Percentiles rank a stretch among this genome's conserved stretches.
Conservation (phyloP, 2,113 vertebrate species). For the Dendropsophus ebraccatus region DNA sequence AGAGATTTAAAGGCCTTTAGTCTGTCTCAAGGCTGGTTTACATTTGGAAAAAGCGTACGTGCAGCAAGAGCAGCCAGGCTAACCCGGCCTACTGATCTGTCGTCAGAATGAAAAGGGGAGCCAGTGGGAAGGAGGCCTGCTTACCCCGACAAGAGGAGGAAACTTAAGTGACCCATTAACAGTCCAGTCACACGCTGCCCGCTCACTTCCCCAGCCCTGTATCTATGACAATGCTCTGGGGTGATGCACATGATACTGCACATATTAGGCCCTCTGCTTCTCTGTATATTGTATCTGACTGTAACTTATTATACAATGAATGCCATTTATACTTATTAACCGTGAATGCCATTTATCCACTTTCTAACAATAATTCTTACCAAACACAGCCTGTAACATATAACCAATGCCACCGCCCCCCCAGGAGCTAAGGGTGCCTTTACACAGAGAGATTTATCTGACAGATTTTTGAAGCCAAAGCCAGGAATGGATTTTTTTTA, state of each 20-base stretch:
- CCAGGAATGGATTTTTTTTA: too few species aligned
- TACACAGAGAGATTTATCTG: too few species aligned
- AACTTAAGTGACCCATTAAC: constrained; percentile 39
- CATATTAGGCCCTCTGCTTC: background rate
- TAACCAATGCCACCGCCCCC: background rate
- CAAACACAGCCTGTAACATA: too few species aligned
- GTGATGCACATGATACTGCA: background rate
- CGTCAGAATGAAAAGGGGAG: constrained; percentile 22
- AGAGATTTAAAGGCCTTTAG: constrained; percentile 52
- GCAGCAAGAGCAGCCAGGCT: constrained; percentile 2
- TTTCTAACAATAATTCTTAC: too few species aligned
- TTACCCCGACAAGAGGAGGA: background rate
- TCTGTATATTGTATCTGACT: too few species aligned
- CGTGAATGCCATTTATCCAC: too few species aligned
- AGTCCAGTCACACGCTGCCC: constrained; percentile 48
- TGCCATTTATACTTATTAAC: too few species aligned
- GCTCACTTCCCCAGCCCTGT: background rate
- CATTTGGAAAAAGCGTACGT: constrained; percentile 53
- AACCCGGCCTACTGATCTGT: constrained; percentile 31
- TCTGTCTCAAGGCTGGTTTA: constrained; percentile 46
- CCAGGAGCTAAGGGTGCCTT: background rate
- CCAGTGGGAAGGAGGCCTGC: background rate
- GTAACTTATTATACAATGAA: background rate
- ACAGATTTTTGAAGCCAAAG: too few species aligned
- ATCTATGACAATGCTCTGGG: constrained; percentile 35